phyloP scores from a whole-genome alignment of 2,113 vertebrate genomes.

The Enhydra lutris region DNA sequence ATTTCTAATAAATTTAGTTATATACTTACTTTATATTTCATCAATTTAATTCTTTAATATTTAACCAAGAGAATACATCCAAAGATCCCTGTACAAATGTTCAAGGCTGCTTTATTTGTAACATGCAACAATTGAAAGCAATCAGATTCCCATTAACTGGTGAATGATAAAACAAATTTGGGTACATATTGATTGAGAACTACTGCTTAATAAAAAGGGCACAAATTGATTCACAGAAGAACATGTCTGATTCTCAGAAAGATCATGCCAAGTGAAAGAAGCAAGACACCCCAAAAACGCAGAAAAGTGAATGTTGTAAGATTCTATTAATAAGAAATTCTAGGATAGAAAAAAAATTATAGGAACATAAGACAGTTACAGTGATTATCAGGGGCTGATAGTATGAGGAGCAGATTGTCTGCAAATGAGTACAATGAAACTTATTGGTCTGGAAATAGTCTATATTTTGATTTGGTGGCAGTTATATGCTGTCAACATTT shows the following conservation, averaged over 20 bases:
- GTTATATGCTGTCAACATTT: neutral
- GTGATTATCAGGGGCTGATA: neutral
- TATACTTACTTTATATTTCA: neutral
- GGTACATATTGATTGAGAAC: neutral
- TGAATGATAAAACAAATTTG: neutral
- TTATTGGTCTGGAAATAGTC: neutral
- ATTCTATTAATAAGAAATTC: neutral
- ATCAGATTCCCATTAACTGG: neutral
- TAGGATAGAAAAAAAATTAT: neutral
- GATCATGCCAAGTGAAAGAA: neutral
- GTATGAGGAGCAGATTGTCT: neutral
- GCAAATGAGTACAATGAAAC: neutral
- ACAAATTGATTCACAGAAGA: neutral
- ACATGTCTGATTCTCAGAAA: neutral
- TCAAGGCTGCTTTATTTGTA: neutral
- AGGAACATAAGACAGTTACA: neutral
- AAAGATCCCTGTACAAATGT: neutral
- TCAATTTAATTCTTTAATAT: neutral
- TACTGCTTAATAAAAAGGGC: neutral
- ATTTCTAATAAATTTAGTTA: neutral
- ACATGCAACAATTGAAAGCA: neutral
- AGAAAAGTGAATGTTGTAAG: neutral
- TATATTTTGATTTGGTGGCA: neutral
- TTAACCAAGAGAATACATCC: neutral
- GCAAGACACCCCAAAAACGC: neutral